Evolutionary conservation across 2,888 invertebrate genomes (phyloP).

Genomic region (Drosophila nr. perissopoda): DNA sequence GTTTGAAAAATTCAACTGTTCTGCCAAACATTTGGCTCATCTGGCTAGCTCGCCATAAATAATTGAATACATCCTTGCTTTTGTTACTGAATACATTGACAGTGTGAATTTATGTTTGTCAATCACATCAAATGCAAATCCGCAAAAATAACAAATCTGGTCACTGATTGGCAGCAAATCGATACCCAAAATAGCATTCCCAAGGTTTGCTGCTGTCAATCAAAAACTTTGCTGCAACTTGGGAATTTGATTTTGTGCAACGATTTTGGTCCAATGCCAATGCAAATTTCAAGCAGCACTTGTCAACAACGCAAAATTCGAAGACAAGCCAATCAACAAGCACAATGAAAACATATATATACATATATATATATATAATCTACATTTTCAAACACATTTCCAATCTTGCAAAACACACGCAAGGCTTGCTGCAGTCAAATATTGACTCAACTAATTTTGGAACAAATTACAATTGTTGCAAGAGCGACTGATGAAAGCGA

Average conservation of each 20-base stretch:
- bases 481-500: slow-evolving; percentile 5
- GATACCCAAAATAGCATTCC: slow-evolving; percentile 31
- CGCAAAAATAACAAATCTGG: slow-evolving; percentile 11
- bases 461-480: slow-evolving; percentile 42
- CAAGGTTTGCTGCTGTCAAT: slow-evolving; percentile 63
- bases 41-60: background rate
- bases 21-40: background rate
- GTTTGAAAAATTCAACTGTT: background rate
- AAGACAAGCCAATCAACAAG: slow-evolving; percentile 44
- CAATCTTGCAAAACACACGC: slow-evolving; percentile 8
- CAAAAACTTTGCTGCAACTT: slow-evolving; percentile 45
- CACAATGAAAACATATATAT: slow-evolving; percentile 7
- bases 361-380: background rate
- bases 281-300: slow-evolving; percentile 39
- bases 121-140: slow-evolving; percentile 21
- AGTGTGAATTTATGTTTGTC: slow-evolving; percentile 1
- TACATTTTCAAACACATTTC: background rate
- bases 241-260: slow-evolving; percentile 53
- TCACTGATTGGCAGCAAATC: slow-evolving; percentile 29
- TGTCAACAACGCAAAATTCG: slow-evolving; percentile 48
- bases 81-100: background rate
- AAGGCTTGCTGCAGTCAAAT: slow-evolving; percentile 49
- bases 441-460: slow-evolving; percentile 59
- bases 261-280: slow-evolving; percentile 47
- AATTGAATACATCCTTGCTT: background rate